phyloP scores from a whole-genome alignment of 2,888 invertebrate species.

The Elmis aenea region DNA sequence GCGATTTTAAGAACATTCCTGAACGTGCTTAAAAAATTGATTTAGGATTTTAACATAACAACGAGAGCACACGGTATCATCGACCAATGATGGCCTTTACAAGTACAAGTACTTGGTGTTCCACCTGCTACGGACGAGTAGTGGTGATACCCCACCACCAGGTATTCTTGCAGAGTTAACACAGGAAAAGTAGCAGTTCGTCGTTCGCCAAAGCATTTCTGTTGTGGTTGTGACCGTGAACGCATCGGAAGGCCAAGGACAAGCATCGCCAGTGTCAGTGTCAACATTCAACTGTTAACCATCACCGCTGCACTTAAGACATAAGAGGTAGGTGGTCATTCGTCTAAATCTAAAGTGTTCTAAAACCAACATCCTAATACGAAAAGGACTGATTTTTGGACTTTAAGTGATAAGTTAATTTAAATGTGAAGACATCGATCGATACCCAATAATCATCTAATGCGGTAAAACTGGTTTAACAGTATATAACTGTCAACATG shows the following conservation, averaged over 20 bases:
- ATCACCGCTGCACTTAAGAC: too few relatives aligned
- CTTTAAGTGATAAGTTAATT: too few relatives aligned
- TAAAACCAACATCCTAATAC: too few relatives aligned
- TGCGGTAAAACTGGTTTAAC: too few relatives aligned
- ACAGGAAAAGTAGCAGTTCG: conserved; percentile 47
- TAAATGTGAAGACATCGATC: too few relatives aligned
- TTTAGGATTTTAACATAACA: conserved; percentile 18
- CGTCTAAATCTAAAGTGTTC: too few relatives aligned
- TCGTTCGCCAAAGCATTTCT: conserved; percentile 46
- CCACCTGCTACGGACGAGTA: conserved; percentile 40
- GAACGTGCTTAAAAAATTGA: conserved; percentile 19
- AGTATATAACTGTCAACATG: too few relatives aligned
- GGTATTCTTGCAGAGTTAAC: conserved; percentile 32
- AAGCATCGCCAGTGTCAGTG: conserved; percentile 38
- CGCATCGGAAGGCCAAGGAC: conserved; percentile 44
- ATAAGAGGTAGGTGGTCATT: too few relatives aligned
- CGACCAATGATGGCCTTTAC: conserved; percentile 35
- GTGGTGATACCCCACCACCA: conserved; percentile 41
- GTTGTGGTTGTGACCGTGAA: conserved; percentile 47
- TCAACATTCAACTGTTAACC: conserved; percentile 29
- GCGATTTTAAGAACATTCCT: too few relatives aligned
- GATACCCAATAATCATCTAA: too few relatives aligned
- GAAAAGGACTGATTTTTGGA: too few relatives aligned
- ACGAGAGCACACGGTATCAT: conserved; percentile 22
- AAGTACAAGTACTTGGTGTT: conserved; percentile 29